Conservation (phyloP, 2,113 vertebrate species). For the Pelecanus crispus region DNA sequence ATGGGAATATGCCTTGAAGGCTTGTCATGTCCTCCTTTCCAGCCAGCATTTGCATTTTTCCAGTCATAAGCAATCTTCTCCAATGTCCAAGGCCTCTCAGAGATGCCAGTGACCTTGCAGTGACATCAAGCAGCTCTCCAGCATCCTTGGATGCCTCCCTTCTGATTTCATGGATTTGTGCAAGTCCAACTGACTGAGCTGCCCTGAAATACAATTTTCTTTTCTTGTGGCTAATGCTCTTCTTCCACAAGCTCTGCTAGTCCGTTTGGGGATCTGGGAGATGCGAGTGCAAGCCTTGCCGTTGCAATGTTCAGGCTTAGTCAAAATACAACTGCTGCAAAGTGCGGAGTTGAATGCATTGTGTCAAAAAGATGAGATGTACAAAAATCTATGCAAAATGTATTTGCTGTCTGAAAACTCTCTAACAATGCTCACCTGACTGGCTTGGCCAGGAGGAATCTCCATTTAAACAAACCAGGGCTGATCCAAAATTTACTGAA, state of each 20-base stretch:
- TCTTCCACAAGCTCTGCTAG: not conserved
- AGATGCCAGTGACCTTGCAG: not conserved
- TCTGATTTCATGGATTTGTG: not conserved
- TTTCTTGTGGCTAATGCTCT: not conserved
- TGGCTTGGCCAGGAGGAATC: not conserved
- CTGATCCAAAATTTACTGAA: not conserved
- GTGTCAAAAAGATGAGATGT: not conserved
- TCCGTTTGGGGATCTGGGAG: accelerated
- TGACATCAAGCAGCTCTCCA: not conserved
- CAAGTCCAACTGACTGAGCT: not conserved
- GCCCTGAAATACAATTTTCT: not conserved
- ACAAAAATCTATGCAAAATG: not conserved
- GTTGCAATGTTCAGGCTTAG: not conserved
- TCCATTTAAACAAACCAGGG: not conserved
- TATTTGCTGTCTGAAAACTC: not conserved
- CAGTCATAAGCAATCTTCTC: not conserved
- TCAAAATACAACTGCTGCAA: not conserved
- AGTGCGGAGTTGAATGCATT: accelerated
- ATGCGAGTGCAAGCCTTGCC: not conserved
- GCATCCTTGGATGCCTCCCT: not conserved
- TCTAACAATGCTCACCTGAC: not conserved
- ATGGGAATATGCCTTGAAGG: not conserved
- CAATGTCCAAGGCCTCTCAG: not conserved
- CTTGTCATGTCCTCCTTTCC: not conserved
- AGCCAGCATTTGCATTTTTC: not conserved